Evolutionary conservation across 2,797 vertebrate species (phyloP).

Genomic region (Malacoctenus gilli): DNA sequence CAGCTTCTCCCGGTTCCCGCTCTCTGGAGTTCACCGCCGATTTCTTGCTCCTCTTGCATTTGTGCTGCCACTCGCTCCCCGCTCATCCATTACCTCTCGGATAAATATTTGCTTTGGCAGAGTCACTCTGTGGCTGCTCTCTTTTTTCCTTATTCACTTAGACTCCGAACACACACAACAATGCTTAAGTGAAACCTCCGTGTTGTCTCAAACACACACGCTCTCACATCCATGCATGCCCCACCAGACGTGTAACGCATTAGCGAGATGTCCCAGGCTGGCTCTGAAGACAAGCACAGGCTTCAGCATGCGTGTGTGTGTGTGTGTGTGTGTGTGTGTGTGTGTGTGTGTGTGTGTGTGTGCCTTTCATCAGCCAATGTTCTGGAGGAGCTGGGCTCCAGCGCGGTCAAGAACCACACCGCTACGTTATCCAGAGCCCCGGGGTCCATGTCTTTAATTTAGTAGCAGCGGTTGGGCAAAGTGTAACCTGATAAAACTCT

Average conservation of each 20-base stretch:
- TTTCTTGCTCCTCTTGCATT: slow-evolving; percentile 45
- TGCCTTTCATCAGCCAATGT: slow-evolving; percentile 71
- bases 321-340: slow-evolving; percentile 36
- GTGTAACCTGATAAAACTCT: slow-evolving; percentile 83
- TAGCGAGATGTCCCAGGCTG: slow-evolving; percentile 46
- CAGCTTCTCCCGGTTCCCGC: slow-evolving; percentile 36
- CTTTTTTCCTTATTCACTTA: slow-evolving; percentile 54
- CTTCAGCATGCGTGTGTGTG: slow-evolving; percentile 41
- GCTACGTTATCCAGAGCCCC: slow-evolving; percentile 66
- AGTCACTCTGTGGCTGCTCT: slow-evolving; percentile 41
- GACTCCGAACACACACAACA: slow-evolving; percentile 38
- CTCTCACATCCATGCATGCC: slow-evolving; percentile 30
- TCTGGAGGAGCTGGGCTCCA: slow-evolving; percentile 64
- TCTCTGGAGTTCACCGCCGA: slow-evolving; percentile 29
- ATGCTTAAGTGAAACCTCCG: slow-evolving; percentile 13
- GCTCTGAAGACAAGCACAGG: slow-evolving; percentile 69
- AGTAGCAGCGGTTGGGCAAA: slow-evolving; percentile 72
- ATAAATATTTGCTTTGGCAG: slow-evolving; percentile 75
- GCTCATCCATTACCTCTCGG: slow-evolving; percentile 60
- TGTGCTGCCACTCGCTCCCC: slow-evolving; percentile 39
- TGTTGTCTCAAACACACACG: background rate
- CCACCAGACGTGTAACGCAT: slow-evolving; percentile 58
- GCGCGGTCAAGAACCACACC: slow-evolving; percentile 67
- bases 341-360: slow-evolving; percentile 32
- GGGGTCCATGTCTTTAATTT: slow-evolving; percentile 81